Conservation (phyloP, 23 tunicate species). For the Diplosoma virens region DNA sequence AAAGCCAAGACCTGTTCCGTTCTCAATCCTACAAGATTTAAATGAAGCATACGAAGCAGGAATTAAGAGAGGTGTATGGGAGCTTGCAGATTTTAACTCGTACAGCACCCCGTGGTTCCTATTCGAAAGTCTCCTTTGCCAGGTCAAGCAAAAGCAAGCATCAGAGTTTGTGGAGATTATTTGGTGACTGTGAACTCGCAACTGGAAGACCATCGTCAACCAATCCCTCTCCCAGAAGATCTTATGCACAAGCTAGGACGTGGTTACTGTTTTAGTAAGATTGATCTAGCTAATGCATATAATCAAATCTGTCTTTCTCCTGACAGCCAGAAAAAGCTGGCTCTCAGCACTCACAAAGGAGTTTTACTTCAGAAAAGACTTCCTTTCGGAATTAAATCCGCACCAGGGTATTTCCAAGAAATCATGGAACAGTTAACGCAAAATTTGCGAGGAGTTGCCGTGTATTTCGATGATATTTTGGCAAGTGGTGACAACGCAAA, state of each 20-base stretch:
- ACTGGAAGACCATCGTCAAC: neutral
- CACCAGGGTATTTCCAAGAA: too few species aligned
- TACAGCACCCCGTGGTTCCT: neutral
- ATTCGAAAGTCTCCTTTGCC: neutral
- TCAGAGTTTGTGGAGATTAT: constrained; percentile 4
- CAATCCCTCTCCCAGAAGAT: neutral
- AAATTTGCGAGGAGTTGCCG: constrained; percentile 1
- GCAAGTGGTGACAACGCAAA: neutral
- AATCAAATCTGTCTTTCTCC: neutral
- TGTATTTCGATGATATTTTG: constrained; percentile 9
- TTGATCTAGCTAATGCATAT: constrained; percentile 12
- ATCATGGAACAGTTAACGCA: too few species aligned
- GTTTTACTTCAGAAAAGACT: too few species aligned
- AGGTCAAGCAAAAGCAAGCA: neutral
- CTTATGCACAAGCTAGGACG: neutral
- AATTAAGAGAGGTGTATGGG: neutral
- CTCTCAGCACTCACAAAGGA: constrained; percentile 9
- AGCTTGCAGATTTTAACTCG: neutral
- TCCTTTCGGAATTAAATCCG: too few species aligned
- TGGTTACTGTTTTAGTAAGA: constrained; percentile 2
- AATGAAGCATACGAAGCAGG: constrained; percentile 1
- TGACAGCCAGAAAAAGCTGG: constrained; percentile 1
- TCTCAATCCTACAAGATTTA: neutral
- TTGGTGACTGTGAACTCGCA: neutral
- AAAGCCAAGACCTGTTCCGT: constrained; percentile 3